These are phyloP conservation scores for Eulimnadia texana DNA, from an alignment of 1,140 invertebrate species.

Conservation along the genomic window DNA sequence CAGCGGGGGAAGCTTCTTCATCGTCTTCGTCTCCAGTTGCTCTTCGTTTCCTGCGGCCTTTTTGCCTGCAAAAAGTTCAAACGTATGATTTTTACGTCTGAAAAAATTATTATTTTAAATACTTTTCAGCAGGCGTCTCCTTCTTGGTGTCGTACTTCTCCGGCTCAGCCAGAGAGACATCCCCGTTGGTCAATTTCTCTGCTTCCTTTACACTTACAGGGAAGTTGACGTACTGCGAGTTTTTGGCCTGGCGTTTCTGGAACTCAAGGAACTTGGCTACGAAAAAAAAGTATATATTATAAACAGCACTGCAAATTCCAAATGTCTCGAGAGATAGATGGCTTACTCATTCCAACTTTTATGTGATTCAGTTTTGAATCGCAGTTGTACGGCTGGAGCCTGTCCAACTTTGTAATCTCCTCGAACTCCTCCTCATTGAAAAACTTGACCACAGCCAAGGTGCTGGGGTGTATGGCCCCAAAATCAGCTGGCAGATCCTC, in stretches of 20 bases:
- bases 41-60: neutral
- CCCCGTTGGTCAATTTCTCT: neutral
- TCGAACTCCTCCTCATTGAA: slow-evolving; percentile 4
- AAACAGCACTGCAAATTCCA: neutral
- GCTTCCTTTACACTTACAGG: neutral
- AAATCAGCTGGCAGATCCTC: slow-evolving; percentile 1
- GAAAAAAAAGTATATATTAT: neutral
- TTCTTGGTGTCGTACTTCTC: neutral
- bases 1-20: neutral
- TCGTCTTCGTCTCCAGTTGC: neutral
- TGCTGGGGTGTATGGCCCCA: neutral
- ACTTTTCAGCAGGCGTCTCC: neutral
- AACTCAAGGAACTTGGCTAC: neutral
- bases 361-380: slow-evolving; percentile 1
- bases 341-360: slow-evolving; percentile 8
- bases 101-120: neutral
- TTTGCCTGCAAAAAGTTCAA: neutral
- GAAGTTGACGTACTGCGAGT: neutral
- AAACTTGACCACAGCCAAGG: slow-evolving; percentile 1
- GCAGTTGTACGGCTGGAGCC: neutral
- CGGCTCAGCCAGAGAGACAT: neutral
- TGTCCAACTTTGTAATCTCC: neutral
- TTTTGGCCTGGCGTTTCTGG: neutral
- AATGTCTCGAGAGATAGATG: neutral
- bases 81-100: too few relatives aligned